These are phyloP conservation scores for Propithecus coquereli DNA, from an alignment of 2,113 vertebrate species.

Conservation along the genomic window DNA sequence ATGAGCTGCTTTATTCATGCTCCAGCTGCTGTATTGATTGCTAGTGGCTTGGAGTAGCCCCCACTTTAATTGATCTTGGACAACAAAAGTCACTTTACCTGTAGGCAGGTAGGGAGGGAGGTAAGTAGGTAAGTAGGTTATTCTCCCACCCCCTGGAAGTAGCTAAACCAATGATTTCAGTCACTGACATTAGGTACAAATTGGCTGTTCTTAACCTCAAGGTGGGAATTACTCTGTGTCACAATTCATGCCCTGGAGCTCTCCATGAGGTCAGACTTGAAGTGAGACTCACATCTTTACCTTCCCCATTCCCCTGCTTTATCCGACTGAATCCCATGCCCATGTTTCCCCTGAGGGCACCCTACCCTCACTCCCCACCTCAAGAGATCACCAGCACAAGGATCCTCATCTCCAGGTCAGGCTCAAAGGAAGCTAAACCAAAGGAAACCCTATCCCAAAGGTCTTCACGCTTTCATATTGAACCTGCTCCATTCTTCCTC, in stretches of 20 bases:
- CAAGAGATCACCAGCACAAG: neutral
- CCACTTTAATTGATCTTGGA: neutral
- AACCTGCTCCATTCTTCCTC: neutral
- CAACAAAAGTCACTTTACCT: neutral
- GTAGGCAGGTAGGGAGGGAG: neutral
- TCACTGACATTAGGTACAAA: neutral
- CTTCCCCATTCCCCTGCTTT: neutral
- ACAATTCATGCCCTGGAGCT: neutral
- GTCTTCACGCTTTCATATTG: neutral
- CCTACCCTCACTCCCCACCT: neutral
- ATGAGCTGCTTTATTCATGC: neutral
- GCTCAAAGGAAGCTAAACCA: neutral
- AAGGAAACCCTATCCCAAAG: neutral
- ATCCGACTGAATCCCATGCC: neutral
- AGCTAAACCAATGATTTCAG: neutral
- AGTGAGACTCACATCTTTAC: neutral
- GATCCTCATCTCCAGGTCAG: neutral
- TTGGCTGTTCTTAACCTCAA: neutral
- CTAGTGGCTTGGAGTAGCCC: neutral
- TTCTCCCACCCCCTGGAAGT: neutral
- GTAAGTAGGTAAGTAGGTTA: rapidly evolving
- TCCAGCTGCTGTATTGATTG: neutral
- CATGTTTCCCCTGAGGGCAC: neutral
- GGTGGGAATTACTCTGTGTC: neutral
- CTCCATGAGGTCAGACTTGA: neutral